These are phyloP conservation scores for Rhopalosiphum nymphaeae DNA, from an alignment of 2,888 invertebrate species.

Conservation along the genomic window DNA sequence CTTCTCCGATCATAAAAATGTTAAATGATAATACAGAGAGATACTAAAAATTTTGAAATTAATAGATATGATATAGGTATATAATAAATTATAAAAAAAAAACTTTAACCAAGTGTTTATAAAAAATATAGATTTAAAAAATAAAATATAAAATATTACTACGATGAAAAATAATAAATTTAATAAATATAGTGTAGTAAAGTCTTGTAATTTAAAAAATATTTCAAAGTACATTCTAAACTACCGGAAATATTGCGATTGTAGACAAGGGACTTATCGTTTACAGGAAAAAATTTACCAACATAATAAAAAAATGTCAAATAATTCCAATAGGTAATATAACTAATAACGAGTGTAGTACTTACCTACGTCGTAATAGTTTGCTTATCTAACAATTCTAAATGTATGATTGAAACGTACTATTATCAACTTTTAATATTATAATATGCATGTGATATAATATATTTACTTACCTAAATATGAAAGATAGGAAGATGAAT, in stretches of 20 bases:
- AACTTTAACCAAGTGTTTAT: background rate
- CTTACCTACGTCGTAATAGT: background rate
- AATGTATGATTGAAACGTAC: background rate
- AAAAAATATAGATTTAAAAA: background rate
- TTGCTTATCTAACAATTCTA: background rate
- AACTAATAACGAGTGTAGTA: background rate
- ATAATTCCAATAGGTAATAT: background rate
- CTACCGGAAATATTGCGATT: background rate
- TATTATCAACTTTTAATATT: background rate
- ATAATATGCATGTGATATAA: background rate
- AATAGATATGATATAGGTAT: background rate
- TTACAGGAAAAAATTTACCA: background rate
- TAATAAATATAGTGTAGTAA: background rate
- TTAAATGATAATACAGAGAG: background rate
- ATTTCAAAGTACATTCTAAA: background rate
- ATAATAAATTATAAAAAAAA: background rate
- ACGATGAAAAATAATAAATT: background rate
- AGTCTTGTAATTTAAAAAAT: constrained; percentile 11
- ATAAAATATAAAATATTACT: background rate
- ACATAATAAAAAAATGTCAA: background rate
- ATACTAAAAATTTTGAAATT: background rate
- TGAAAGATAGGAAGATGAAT: constrained; percentile 93
- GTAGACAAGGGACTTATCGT: background rate
- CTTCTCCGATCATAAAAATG: background rate
- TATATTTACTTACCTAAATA: constrained; percentile 83